Evolutionary conservation across 1,140 invertebrate genomes (phyloP), one percentile per base, ranked within the genome.

Genomic region (Hyphantria cunea): DNA sequence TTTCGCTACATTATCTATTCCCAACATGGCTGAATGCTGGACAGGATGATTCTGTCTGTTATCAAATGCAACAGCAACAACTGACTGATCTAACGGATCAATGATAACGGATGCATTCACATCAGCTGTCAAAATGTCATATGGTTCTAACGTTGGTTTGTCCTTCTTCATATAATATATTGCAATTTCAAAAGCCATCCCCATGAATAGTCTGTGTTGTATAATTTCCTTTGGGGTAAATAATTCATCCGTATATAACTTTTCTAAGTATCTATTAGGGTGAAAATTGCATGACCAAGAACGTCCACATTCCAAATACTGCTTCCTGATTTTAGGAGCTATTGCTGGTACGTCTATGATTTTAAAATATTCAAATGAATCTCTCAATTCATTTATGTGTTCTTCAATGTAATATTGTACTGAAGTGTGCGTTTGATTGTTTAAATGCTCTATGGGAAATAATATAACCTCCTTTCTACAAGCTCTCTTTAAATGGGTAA

Each of bases 211-310:
- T 49, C 92, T 91, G 70, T 97, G 94, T 9, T 80, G 78, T 0
- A 87, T 54, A 0, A 95, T 62, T 66, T 97, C 93, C 1, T 84
- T 70, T 0, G 74, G 50, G 11, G 80, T 86, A 79, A 98, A 98
- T 58, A 95, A 91, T 0, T 92, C 90, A 4, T 94, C 93, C 47
- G 91, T 89, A 0, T 93, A 73, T 41, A 96, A 69, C 49, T 91
- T 93, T 79, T 97, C 96, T 3, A 95, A 78, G 70, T 93, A 93
- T 66, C 93, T 92, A 78, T 96, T 94, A 45, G 93, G 95, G 92
- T 96, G 95, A 91, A 98, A 98, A 81, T 96, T 97, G 17, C 95
- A 93, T 0, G 97, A 95, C 97, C 97, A 98, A 33, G 93, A 83
- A 61, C 91, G 88, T 0, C 91, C 91, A 2, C 93, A 92, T 69